Evolutionary conservation across 2,113 vertebrate genomes (phyloP), one percentile per base, ranked within the genome.

Genomic region (Chloropsis hardwickii): DNA sequence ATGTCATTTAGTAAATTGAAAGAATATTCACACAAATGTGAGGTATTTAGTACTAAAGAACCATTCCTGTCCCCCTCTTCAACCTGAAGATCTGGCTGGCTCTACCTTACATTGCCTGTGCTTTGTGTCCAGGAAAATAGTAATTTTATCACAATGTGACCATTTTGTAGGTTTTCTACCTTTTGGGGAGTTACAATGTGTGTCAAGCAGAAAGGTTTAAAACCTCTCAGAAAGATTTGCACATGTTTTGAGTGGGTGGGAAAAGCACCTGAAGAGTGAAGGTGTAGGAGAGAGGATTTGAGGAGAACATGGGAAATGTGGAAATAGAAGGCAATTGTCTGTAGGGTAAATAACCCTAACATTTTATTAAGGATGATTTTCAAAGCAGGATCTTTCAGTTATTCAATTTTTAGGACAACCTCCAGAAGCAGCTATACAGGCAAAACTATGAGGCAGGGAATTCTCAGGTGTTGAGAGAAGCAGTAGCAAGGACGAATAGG

Each of bases 261-360:
- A 18, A 85, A 82, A 79, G 66, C 31, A n/a, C 11, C 19, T 72
- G 37, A 60, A 79, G 74, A 73, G 19, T 44, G 25, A 66, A 69
- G n/a, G 25, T 5, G 3, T 28, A 73, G 45, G 37, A 88, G 33
- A 47, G 11, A 9, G 11, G 6, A 50, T 82, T 28, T 85, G 47
- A 28, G 28, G 50, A 27, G 27, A 66, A 24, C 35, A 23, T 0
- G 1, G n/a, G 9, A 24, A 39, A n/a, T 0, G 2, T 9, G 29
- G 33, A 51, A 7, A 24, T 33, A 81, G 19, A 47, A 84, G 17
- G 9, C 47, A 71, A 28, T 57, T 78, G 9, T 33, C 54, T 53
- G 4, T 69, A 40, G 20, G 6, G 20, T 62, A 66, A 91, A 76
- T 76, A 81, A 48, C 6, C 8, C 15, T 81, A 81, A 33, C 7